Evolutionary conservation across 2,888 invertebrate genomes (phyloP).

Genomic region (Agrotis ipsilon): DNA sequence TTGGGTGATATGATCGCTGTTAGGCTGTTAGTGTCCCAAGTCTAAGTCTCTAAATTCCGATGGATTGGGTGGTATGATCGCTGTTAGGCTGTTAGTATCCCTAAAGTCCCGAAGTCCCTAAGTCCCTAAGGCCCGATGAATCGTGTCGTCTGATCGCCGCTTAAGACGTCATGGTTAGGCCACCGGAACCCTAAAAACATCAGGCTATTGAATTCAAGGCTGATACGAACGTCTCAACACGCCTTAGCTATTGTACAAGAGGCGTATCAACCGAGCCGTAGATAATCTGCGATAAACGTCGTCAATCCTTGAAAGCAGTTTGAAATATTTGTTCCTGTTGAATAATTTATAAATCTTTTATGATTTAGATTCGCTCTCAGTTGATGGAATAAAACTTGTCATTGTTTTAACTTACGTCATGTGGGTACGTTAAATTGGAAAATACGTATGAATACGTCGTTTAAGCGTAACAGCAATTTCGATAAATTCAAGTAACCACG

Average conservation of each 20-base stretch:
- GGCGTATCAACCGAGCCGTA: slow-evolving; percentile 75
- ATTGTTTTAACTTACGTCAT: slow-evolving; percentile 45
- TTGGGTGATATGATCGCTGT: too few species aligned
- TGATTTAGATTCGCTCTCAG: slow-evolving; percentile 52
- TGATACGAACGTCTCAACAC: slow-evolving; percentile 48
- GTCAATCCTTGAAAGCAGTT: slow-evolving; percentile 70
- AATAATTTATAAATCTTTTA: slow-evolving; percentile 63
- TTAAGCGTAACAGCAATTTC: not conserved
- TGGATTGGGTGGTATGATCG: too few species aligned
- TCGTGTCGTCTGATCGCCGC: too few species aligned
- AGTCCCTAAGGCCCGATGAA: too few species aligned
- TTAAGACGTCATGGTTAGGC: too few species aligned
- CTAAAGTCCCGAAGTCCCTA: too few species aligned
- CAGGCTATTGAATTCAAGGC: slow-evolving; percentile 52
- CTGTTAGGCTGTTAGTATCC: too few species aligned
- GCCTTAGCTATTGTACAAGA: slow-evolving; percentile 67
- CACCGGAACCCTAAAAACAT: slow-evolving; percentile 7
- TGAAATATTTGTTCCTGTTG: slow-evolving; percentile 67
- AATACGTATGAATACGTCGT: slow-evolving; percentile 3
- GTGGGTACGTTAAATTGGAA: slow-evolving; percentile 15
- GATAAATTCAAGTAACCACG: not conserved
- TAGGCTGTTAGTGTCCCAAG: too few species aligned
- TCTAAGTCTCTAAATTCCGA: too few species aligned
- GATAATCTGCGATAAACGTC: slow-evolving; percentile 84
- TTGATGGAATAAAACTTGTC: slow-evolving; percentile 27